A percentile compares a stretch with the other conserved stretches of the same genome.
phyloP scores from a whole-genome alignment of 2,113 vertebrate species.

The Serranochromis macrocephalus region DNA sequence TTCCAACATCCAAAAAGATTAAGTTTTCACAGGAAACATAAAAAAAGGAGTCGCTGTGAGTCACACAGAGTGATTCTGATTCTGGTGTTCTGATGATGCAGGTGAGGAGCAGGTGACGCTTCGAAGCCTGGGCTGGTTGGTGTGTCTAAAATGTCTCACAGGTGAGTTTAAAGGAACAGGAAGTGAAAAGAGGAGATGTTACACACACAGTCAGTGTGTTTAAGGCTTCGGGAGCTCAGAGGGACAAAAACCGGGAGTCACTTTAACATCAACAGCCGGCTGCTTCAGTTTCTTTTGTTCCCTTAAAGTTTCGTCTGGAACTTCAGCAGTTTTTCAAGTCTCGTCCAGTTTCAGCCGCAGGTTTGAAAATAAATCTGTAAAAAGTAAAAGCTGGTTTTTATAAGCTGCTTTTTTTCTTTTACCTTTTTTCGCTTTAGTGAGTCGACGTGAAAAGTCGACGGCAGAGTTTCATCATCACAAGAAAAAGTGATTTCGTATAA shows the following conservation, averaged over 20 bases:
- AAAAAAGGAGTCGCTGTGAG: neutral
- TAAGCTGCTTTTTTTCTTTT: neutral
- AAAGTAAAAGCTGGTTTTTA: neutral
- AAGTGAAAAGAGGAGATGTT: neutral
- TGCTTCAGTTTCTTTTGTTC: neutral
- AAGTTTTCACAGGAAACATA: neutral
- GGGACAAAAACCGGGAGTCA: neutral
- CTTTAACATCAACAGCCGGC: neutral
- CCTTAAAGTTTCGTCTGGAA: neutral
- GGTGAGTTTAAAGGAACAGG: neutral
- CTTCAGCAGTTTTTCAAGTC: constrained; percentile 15
- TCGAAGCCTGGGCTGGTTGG: neutral
- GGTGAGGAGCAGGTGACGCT: neutral
- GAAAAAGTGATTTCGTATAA: neutral
- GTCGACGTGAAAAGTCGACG: neutral
- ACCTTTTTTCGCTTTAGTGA: neutral
- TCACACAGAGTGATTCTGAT: neutral
- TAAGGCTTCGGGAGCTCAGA: constrained; percentile 35
- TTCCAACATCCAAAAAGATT: neutral
- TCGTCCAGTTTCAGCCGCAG: constrained; percentile 18
- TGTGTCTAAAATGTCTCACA: neutral
- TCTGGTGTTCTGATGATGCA: neutral
- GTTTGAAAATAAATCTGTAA: neutral
- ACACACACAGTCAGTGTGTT: neutral
- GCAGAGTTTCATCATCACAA: neutral